phyloP scores from a whole-genome alignment of 2,888 invertebrate species.

The Trissolcus brochymenae region DNA sequence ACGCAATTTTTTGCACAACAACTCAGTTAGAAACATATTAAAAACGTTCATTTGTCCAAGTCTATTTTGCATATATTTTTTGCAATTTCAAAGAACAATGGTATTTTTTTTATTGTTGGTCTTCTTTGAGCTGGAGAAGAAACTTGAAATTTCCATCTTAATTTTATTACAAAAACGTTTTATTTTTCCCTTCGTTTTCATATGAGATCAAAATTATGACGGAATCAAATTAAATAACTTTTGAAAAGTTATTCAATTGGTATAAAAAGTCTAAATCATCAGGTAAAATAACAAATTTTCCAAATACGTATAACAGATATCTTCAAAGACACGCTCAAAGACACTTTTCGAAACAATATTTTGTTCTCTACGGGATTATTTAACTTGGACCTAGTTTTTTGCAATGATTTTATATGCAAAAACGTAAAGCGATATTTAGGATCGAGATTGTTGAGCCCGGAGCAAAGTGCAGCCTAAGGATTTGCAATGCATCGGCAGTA shows the following conservation, averaged over 20 bases:
- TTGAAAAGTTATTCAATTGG: too few species aligned
- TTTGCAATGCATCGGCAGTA: constrained; percentile 49
- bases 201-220: not conserved
- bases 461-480: constrained; percentile 36
- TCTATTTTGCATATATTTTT: too few species aligned
- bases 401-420: too few species aligned
- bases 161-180: not conserved
- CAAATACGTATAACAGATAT: too few species aligned
- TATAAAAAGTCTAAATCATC: too few species aligned
- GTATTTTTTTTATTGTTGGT: not conserved
- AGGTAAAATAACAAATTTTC: too few species aligned
- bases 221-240: not conserved
- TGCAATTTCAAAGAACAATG: not conserved
- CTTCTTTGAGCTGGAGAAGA: not conserved
- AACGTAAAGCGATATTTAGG: too few species aligned
- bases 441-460: not conserved
- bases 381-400: not conserved
- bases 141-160: not conserved
- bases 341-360: not conserved
- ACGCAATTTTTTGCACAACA: too few species aligned
- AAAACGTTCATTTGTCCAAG: too few species aligned
- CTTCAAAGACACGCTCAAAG: too few species aligned
- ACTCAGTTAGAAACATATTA: too few species aligned
- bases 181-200: not conserved
- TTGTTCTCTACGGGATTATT: not conserved